Evolutionary conservation across 2,113 vertebrate species (phyloP), one percentile per base, ranked within the genome.

Genomic region (Burhinus bistriatus): DNA sequence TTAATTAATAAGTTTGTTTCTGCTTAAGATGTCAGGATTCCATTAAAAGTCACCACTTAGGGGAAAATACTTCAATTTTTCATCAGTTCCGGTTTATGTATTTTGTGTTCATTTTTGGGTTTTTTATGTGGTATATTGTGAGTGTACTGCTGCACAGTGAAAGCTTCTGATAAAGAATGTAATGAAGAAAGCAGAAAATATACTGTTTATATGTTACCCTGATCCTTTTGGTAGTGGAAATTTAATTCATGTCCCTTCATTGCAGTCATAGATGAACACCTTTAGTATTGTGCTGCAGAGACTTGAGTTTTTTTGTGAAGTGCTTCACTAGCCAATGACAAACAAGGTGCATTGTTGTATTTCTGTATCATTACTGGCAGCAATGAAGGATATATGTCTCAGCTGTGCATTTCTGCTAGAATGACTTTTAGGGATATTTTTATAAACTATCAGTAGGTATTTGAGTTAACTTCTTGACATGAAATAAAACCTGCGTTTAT

Each of bases 211-310:
- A 71, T 70, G 4, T 69, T 49, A 77, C 13, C 6, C 6, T 30
- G 5, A 30, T 86, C 18, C 11, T 73, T 72, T 72, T 57, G 25
- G 8, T 83, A 34, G 40, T 62, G 23, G 19, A 61, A 89, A 61
- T 25, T 0, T 5, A 86, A 62, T 57, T 5, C 11, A n/a, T 82
- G 6, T 34, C 12, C 2, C 3, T 59, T 83, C 2, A 0, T 44
- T 93, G 32, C 15, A 45, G 32, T 69, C 6, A 3, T 19, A 54
- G 26, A 20, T 25, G 9, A 17, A 9, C 30, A 49, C 12, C 34
- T 69, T 49, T 70, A 77, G 79, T 87, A 40, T 10, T 18, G 47
- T 47, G 21, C 5, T 79, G n/a, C 12, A 44, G 10, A 76, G 23
- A 34, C 34, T 12, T 78, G 5, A 54, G 21, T 1, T 16, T 58